phyloP scores from a whole-genome alignment of 2,888 invertebrate genomes.

The Aricia artaxerxes region DNA sequence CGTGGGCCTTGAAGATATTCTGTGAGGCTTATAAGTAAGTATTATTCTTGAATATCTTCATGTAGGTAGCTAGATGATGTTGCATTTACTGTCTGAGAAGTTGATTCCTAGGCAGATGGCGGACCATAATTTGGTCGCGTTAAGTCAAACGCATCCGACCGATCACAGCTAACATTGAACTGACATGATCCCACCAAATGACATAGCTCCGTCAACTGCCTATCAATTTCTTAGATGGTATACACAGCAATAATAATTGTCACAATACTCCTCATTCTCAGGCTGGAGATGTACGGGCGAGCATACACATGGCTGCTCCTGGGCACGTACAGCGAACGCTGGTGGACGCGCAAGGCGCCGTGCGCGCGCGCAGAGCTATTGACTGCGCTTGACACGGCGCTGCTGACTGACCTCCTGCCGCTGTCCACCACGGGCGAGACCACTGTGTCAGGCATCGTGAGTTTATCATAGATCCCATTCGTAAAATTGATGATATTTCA shows the following conservation, averaged over 20 bases:
- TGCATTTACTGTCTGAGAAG: too few species aligned
- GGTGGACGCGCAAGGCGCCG: constrained; percentile 84
- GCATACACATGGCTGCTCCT: constrained; percentile 98
- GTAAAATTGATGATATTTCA: too few species aligned
- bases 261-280: constrained; percentile 49
- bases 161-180: too few species aligned
- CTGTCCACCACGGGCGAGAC: constrained; percentile 92
- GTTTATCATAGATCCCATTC: constrained; percentile 46
- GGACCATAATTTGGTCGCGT: too few species aligned
- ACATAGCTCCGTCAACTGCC: too few species aligned
- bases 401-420: constrained; percentile 92
- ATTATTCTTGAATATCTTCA: neutral
- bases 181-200: too few species aligned
- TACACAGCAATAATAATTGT: neutral
- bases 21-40: constrained; percentile 90
- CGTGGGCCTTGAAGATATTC: constrained; percentile 93
- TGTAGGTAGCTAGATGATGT: too few species aligned
- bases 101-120: too few species aligned
- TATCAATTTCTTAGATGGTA: too few species aligned
- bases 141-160: too few species aligned
- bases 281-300: constrained; percentile 92
- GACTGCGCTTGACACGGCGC: constrained; percentile 91
- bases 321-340: constrained; percentile 91
- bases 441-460: constrained; percentile 94
- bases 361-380: constrained; percentile 88